A percentile compares a stretch with the other conserved stretches of the same genome.
Evolutionary conservation across 2,113 vertebrate species (phyloP).

Genomic region (Clinocottus analis): DNA sequence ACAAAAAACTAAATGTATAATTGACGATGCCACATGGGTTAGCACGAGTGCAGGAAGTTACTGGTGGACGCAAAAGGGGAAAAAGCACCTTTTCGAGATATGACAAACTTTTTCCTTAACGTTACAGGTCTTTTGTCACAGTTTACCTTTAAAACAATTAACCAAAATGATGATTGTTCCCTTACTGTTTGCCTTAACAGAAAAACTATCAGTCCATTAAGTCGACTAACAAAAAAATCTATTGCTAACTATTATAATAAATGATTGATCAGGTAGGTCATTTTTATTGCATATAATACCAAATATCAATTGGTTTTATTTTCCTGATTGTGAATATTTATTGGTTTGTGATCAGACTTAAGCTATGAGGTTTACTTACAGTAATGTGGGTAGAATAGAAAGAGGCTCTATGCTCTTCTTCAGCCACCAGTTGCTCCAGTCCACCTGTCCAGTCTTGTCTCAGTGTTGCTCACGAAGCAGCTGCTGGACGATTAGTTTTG

Average conservation of each 20-base stretch:
- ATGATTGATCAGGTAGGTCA: not conserved
- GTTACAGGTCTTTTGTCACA: not conserved
- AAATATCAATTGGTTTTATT: not conserved
- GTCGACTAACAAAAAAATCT: not conserved
- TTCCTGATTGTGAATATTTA: not conserved
- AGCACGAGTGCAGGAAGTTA: not conserved
- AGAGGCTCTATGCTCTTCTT: not conserved
- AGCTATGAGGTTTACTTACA: not conserved
- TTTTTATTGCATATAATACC: not conserved
- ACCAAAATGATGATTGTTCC: not conserved
- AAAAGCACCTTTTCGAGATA: not conserved
- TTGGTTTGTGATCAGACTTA: not conserved
- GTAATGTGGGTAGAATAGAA: not conserved
- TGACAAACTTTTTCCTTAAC: not conserved
- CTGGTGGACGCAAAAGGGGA: not conserved
- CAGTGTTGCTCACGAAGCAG: not conserved
- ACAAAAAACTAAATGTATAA: not conserved
- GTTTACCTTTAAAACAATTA: not conserved
- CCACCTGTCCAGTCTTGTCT: not conserved
- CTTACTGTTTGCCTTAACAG: not conserved
- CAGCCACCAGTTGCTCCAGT: not conserved
- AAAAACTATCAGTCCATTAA: not conserved
- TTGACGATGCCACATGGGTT: not conserved
- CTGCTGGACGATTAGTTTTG: constrained; percentile 22
- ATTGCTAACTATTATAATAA: not conserved